phyloP scores from a whole-genome alignment of 1,140 invertebrate species.

The Aphelinus atriplicis region DNA sequence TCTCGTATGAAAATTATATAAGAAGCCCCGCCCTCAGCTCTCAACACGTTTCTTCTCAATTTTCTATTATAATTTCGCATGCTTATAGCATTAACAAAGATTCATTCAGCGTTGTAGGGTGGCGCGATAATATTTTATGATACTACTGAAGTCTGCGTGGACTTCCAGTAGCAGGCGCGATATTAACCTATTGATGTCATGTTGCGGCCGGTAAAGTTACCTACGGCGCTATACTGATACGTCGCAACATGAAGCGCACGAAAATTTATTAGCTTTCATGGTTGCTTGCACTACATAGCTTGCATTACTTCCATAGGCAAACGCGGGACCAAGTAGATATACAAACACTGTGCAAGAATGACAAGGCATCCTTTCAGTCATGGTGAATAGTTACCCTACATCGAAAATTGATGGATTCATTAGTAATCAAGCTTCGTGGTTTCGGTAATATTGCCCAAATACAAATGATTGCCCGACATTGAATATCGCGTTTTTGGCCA shows the following conservation, averaged over 20 bases:
- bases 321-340: not conserved
- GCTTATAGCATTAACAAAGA: too few species aligned
- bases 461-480: constrained; percentile 45
- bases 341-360: too few species aligned
- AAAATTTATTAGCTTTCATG: constrained; percentile 43
- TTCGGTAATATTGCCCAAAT: constrained; percentile 47
- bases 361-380: too few species aligned
- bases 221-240: constrained; percentile 12
- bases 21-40: too few species aligned
- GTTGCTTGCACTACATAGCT: not conserved
- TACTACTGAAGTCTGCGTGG: too few species aligned
- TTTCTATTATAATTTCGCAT: too few species aligned
- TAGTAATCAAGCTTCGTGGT: constrained; percentile 52
- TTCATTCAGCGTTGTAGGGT: too few species aligned
- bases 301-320: not conserved
- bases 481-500: not conserved
- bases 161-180: not conserved
- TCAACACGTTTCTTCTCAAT: too few species aligned
- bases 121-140: too few species aligned
- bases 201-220: constrained; percentile 34
- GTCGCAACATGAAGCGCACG: constrained; percentile 1
- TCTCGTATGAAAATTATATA: not conserved
- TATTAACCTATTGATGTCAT: constrained; percentile 35
- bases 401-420: constrained; percentile 55
- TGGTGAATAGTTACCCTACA: not conserved